Base-by-base conservation (phyloP, 1,140 invertebrate genomes). In the Cardiocondyla obscurior region DNA sequence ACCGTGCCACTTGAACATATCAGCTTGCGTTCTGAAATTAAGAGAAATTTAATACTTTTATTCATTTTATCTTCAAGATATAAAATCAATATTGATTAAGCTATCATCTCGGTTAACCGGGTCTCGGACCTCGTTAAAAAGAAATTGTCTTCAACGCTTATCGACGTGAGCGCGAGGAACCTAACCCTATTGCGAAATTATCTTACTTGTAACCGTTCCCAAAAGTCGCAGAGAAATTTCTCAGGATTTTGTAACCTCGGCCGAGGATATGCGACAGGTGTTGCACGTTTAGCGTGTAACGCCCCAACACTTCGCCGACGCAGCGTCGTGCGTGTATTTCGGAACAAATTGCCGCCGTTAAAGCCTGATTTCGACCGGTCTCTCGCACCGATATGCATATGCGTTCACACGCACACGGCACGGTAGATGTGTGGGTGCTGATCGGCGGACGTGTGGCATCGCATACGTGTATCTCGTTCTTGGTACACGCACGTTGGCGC, bases 161-260 rank as follows among this genome's bases (percentile, higher is more conserved):
- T 55, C 33, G 49, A 5, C n/a, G 14, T 19, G 8, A 36, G 33
- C n/a, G 22, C 7, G 46, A 14, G 22, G 14, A 33, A n/a, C n/a
- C n/a, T n/a, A n/a, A n/a, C n/a, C n/a, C 28, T 10, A 3, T 36
- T n/a, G 12, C 69, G 36, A 30, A 44, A 74, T n/a, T n/a, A n/a
- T n/a, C n/a, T n/a, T n/a, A n/a, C n/a, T n/a, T n/a, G n/a, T n/a
- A n/a, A n/a, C n/a, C n/a, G 22, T 3, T 0, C 33, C 12, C 22
- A 69, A 67, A 79, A 69, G 55, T 42, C 44, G 8, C 25, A 28
- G 53, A 73, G 73, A 64, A 81, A 51, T 57, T n/a, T 74, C 74
- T 70, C 25, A 82, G 57, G 57, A 39, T 82, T 86, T 82, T 46
- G 33, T 44, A 86, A 86, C 49, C 62, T 85, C 69, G 39, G 39